A percentile compares a stretch with the other conserved stretches of the same genome.
These are phyloP conservation scores for Aphidius ervi DNA, from an alignment of 1,140 invertebrate species.

Conservation along the genomic window DNA sequence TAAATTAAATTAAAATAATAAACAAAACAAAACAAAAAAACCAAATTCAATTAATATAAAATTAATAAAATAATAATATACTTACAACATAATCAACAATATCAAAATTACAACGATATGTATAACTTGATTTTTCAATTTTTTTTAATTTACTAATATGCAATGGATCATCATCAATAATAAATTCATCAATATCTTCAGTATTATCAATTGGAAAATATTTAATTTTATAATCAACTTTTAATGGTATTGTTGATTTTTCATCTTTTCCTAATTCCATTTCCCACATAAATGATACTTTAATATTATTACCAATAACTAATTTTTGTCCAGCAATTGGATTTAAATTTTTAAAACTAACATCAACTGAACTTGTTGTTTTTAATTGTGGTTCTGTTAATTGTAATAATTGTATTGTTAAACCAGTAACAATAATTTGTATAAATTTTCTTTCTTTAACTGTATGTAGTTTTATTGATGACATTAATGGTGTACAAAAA, in stretches of 20 bases:
- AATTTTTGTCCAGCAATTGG: constrained; percentile 56
- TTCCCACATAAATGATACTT: constrained; percentile 80
- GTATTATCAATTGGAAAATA: constrained; percentile 58
- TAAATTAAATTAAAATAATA: constrained; percentile 30
- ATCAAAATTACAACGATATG: constrained; percentile 58
- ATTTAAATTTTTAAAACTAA: constrained; percentile 64
- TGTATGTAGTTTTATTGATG: constrained; percentile 76
- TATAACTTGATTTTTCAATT: constrained; percentile 42
- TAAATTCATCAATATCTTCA: constrained; percentile 40
- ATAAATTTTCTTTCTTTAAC: constrained; percentile 77
- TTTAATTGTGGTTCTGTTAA: constrained; percentile 59
- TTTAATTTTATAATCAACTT: constrained; percentile 66
- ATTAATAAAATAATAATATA: constrained; percentile 3
- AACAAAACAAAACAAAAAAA: constrained; percentile 13
- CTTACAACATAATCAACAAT: constrained; percentile 64
- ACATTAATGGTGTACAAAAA: constrained; percentile 77
- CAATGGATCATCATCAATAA: constrained; percentile 43
- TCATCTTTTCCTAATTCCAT: constrained; percentile 61
- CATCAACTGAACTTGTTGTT: constrained; percentile 52
- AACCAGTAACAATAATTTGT: constrained; percentile 70
- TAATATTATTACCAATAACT: constrained; percentile 63
- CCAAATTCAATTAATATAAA: constrained; percentile 19
- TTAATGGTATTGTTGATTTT: constrained; percentile 56
- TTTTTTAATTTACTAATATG: constrained; percentile 47
- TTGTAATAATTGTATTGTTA: constrained; percentile 58